Base-by-base conservation (phyloP, 2,113 vertebrate genomes). In the Machaerirhynchus nigripectus region DNA sequence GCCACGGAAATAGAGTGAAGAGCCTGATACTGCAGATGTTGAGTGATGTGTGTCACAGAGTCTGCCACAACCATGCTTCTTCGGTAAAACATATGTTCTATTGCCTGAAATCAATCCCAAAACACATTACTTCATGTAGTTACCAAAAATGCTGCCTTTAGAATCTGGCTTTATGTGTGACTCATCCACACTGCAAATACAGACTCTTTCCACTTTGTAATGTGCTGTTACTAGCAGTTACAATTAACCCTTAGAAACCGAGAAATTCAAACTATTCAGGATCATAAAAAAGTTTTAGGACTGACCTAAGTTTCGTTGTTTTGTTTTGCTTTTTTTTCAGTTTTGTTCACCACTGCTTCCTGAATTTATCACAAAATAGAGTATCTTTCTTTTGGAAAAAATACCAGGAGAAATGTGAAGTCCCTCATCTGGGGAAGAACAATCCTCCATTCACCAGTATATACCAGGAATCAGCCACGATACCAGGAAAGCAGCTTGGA, bases 31-130 rank as follows among this genome's bases (percentile, higher is more conserved):
- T 99, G 99, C 69, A 99, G 98, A 95, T 99, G 98, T 89, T 99
- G 99, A 52, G 98, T 97, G 82, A 99, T 99, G 92, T 99, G 99
- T 1, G 99, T 99, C 63, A 99, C 99, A 1, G 99, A 99, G 96
- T 99, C 99, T 10, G 99, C 99, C 59, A 99, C 98, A 47, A 99
- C 98, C 98, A 99, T 98, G 60, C 99, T 99, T 77, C 99, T 98
- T 90, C 99, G 97, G 95, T 99, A 98, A 96, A 99, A 99, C 31
- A 98, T 99, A 94, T 99, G 99, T 84, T 99, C 98, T 95, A 99
- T 98, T 50, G 99, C 99, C 99, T 99, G 92, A 35, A 95, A 83
- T 30, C 73, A 85, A 87, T 17, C 22, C 68, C 94, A 95, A 87
- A 95, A 92, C 52, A 93, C 44, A 85, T 73, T 0, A 83, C 61